Conservation (phyloP, 2,797 vertebrate genomes). For the Cuculus canorus region DNA sequence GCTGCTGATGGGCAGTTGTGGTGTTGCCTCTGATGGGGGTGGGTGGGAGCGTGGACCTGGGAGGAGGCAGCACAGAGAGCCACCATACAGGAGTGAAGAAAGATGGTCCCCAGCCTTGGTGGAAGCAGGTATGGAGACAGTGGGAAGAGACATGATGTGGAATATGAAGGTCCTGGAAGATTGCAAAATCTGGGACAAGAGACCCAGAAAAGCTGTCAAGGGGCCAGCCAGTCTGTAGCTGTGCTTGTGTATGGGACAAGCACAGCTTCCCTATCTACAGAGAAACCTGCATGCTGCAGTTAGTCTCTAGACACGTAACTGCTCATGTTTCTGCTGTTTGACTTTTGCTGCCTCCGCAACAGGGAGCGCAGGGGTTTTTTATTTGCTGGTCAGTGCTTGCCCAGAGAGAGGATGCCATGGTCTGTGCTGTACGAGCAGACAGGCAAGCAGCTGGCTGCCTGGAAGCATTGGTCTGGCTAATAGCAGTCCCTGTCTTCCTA, state of each 20-base stretch:
- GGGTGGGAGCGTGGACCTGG: not conserved
- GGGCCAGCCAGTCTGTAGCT: not conserved
- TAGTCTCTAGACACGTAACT: not conserved
- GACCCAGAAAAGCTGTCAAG: not conserved
- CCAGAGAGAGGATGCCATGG: not conserved
- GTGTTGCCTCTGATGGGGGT: not conserved
- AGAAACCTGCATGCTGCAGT: not conserved
- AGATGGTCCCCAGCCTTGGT: not conserved
- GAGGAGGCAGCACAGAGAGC: not conserved
- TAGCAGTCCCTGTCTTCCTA: conserved; percentile 45
- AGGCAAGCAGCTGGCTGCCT: not conserved
- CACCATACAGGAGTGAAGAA: not conserved
- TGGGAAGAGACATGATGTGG: not conserved
- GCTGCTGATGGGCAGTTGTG: rapidly evolving
- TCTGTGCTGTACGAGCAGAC: not conserved
- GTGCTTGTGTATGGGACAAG: not conserved
- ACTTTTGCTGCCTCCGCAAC: rapidly evolving
- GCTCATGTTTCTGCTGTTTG: not conserved
- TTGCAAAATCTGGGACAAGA: not conserved
- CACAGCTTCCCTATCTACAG: not conserved
- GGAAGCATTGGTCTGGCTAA: not conserved
- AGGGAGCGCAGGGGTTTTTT: not conserved
- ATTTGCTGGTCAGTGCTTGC: not conserved
- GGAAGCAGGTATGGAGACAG: not conserved
- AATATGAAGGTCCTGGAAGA: not conserved